A percentile compares a stretch with the other conserved stretches of the same genome.
Conservation (phyloP, 2,888 invertebrate species). For the Acleris literana region DNA sequence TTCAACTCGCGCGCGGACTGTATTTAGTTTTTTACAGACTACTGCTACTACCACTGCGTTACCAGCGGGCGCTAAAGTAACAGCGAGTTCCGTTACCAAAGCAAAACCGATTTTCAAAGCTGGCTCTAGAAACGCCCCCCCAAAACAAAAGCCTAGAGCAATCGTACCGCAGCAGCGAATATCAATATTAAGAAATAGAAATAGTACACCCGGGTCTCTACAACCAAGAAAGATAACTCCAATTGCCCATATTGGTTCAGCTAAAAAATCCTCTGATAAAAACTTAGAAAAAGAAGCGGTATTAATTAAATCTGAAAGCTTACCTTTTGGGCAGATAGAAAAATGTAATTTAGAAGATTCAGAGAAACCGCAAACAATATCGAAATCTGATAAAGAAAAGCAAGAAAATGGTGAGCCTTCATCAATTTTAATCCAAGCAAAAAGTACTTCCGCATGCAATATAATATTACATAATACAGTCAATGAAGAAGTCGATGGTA, state of each 20-base stretch:
- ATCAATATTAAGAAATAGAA: constrained; percentile 12
- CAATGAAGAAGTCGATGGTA: not conserved
- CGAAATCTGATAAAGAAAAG: too few species aligned
- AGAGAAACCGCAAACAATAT: too few species aligned
- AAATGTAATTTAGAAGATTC: too few species aligned
- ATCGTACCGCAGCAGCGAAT: not conserved
- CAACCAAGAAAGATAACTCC: not conserved
- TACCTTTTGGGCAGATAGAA: too few species aligned
- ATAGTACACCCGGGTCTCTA: constrained; percentile 2
- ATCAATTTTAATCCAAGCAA: too few species aligned
- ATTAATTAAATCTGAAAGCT: not conserved
- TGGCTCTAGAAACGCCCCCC: not conserved
- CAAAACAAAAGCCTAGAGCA: constrained; percentile 17
- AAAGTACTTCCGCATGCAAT: not conserved
- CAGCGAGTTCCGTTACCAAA: not conserved
- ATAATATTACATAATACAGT: not conserved
- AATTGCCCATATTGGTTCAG: constrained; percentile 2
- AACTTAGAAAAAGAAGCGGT: not conserved
- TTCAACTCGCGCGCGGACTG: too few species aligned
- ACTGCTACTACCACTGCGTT: not conserved
- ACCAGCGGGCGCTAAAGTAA: not conserved
- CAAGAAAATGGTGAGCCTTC: too few species aligned
- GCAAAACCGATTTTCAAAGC: not conserved
- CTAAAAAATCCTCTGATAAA: not conserved
- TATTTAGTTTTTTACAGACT: not conserved